Evolutionary conservation across 2,113 vertebrate genomes (phyloP).

Genomic region (Melospiza melodia): DNA sequence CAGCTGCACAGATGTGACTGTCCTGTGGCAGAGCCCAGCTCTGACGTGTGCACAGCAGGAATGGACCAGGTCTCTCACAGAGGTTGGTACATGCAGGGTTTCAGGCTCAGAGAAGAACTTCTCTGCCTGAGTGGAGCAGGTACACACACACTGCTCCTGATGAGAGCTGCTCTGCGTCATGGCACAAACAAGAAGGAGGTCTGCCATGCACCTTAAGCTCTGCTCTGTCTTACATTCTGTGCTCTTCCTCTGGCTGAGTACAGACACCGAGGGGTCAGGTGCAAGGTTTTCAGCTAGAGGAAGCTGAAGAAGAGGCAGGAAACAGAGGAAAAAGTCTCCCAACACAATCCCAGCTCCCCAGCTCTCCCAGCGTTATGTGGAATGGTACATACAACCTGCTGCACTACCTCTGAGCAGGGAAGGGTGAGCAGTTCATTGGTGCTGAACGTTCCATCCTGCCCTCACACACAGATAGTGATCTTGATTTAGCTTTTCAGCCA

Average conservation of each 20-base stretch:
- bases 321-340: background rate
- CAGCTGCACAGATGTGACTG: fast-evolving
- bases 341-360: background rate
- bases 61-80: background rate
- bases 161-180: background rate
- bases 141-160: fast-evolving
- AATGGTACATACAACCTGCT: background rate
- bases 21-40: background rate
- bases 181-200: background rate
- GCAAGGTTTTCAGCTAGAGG: background rate
- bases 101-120: too few species aligned
- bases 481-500: slow-evolving; percentile 47
- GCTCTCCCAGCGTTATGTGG: background rate
- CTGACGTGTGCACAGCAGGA: background rate
- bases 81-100: too few species aligned
- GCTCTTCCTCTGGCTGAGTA: background rate
- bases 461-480: slow-evolving; percentile 44
- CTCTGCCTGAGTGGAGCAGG: too few species aligned
- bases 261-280: background rate
- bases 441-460: background rate
- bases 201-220: background rate
- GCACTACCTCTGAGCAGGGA: background rate
- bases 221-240: background rate
- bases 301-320: background rate
- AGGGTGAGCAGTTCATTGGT: slow-evolving; percentile 48